Conservation (phyloP, 2,888 invertebrate genomes). For the Chaetogeoica ovagalla region DNA sequence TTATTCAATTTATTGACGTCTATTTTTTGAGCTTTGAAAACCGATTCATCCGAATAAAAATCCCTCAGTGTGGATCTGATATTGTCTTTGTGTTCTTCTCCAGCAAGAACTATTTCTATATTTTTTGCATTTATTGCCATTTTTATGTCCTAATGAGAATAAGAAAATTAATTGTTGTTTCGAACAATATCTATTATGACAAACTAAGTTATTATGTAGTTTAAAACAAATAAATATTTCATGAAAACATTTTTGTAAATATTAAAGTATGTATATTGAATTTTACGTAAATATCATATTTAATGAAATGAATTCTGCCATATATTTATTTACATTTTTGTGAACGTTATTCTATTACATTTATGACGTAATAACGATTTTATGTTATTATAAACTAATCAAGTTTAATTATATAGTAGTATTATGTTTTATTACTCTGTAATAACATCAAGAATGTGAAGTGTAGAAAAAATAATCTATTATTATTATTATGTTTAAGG, state of each 20-base stretch:
- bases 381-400: not conserved
- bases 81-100: slow-evolving; percentile 5
- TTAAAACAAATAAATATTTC: not conserved
- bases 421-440: not conserved
- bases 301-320: not conserved
- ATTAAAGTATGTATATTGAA: not conserved
- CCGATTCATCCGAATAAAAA: slow-evolving; percentile 35
- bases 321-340: not conserved
- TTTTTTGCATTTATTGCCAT: slow-evolving; percentile 1
- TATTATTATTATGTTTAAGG: slow-evolving; percentile 9
- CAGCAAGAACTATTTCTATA: slow-evolving; percentile 10
- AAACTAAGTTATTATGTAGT: not conserved
- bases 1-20: slow-evolving; percentile 23
- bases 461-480: not conserved
- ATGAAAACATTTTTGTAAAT: not conserved
- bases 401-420: not conserved
- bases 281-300: slow-evolving; percentile 4
- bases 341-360: not conserved
- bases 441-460: not conserved
- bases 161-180: not conserved
- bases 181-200: not conserved
- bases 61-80: slow-evolving; percentile 28
- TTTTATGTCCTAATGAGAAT: not conserved
- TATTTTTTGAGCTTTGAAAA: slow-evolving; percentile 37
- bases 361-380: not conserved